A percentile compares a stretch with the other conserved stretches of the same genome.
phyloP scores from a whole-genome alignment of 2,888 invertebrate species.

The Synergus japonicus region DNA sequence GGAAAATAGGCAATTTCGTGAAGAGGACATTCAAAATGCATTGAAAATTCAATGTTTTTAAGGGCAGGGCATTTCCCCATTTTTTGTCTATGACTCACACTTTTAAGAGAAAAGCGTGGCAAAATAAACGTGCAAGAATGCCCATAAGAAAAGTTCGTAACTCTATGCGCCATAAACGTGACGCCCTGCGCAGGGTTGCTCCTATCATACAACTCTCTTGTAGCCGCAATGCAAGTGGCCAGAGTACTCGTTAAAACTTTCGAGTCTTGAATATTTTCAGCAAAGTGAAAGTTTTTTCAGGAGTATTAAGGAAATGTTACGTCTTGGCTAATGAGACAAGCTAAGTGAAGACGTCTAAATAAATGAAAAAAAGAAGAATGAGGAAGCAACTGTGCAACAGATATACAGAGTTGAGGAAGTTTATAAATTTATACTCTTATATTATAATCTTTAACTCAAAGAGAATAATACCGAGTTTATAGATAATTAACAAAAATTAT shows the following conservation, averaged over 20 bases:
- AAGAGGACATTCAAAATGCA: neutral
- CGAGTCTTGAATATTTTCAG: conserved; percentile 48
- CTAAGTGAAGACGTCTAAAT: conserved; percentile 17
- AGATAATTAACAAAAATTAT: neutral
- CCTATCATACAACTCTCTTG: conserved; percentile 22
- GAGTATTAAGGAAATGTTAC: conserved; percentile 34
- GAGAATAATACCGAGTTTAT: neutral
- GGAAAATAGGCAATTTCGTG: conserved; percentile 1
- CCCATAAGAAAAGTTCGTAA: conserved; percentile 41
- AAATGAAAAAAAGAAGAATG: neutral
- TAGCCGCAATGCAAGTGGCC: conserved; percentile 40
- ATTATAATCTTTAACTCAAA: neutral
- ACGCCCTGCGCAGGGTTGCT: conserved; percentile 10
- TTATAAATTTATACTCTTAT: neutral
- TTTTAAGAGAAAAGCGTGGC: conserved; percentile 19
- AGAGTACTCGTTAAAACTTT: conserved; percentile 53
- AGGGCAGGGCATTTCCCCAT: conserved; percentile 19
- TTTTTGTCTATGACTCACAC: conserved; percentile 22
- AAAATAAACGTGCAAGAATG: conserved; percentile 33
- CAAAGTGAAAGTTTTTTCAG: conserved; percentile 44
- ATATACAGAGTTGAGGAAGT: neutral
- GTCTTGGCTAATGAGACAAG: conserved; percentile 36
- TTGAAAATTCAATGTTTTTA: conserved; percentile 33
- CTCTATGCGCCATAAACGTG: conserved; percentile 41
- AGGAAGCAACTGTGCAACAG: neutral